Percentiles rank a stretch among this genome's conserved stretches.
These are phyloP conservation scores for Sternarchorhynchus goeldii DNA, from an alignment of 2,797 vertebrate species.

Conservation along the genomic window DNA sequence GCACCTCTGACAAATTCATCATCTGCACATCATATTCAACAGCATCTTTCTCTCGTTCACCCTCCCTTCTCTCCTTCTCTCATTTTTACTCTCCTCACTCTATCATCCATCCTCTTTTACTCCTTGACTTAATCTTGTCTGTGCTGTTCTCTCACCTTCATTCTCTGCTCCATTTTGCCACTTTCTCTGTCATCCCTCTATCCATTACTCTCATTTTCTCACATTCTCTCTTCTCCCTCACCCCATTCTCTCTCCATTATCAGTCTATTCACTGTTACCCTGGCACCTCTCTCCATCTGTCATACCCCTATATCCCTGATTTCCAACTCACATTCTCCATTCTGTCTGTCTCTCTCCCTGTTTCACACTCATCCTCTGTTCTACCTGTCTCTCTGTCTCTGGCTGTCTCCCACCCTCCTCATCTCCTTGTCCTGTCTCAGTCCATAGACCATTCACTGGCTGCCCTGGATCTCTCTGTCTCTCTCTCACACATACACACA, in stretches of 20 bases:
- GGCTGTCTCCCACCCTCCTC: background rate
- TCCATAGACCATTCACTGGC: background rate
- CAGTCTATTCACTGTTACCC: no score
- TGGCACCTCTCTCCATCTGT: background rate
- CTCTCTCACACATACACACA: conserved; percentile 1
- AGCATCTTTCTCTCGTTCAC: background rate
- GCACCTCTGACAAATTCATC: background rate
- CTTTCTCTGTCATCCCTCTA: no score
- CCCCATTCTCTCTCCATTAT: background rate
- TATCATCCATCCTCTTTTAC: background rate
- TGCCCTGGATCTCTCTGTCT: background rate
- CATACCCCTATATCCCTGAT: conserved; percentile 32
- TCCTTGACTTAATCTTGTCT: background rate
- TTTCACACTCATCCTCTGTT: conserved; percentile 22
- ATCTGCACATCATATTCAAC: background rate
- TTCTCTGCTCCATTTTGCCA: no score
- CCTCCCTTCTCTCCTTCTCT: conserved; percentile 31
- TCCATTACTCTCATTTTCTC: no score
- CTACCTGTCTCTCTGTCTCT: conserved; percentile 41
- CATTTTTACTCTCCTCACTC: background rate
- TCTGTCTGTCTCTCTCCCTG: conserved; percentile 18
- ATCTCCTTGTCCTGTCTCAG: background rate
- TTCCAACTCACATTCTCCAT: conserved; percentile 52
- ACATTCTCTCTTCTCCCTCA: background rate
- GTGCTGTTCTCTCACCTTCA: no score